These are phyloP conservation scores for Xenus cinereus DNA, from an alignment of 2,113 vertebrate species.

Conservation along the genomic window DNA sequence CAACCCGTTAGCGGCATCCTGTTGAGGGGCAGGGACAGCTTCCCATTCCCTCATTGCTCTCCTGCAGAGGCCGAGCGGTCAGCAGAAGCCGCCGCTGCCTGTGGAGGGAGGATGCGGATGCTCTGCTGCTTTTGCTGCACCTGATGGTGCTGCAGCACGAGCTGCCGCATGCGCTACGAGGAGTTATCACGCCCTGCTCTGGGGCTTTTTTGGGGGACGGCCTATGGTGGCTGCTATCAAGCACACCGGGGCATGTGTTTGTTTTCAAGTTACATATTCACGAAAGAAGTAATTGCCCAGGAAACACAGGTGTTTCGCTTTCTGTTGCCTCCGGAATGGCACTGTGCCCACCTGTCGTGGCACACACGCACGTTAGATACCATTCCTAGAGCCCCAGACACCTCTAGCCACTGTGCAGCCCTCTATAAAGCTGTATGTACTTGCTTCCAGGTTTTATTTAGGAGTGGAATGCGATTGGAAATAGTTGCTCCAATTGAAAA, in stretches of 20 bases:
- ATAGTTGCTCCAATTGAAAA: background rate
- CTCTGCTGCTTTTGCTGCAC: background rate
- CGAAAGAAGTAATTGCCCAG: background rate
- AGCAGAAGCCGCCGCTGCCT: accelerated
- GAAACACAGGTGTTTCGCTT: background rate
- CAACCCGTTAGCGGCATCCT: background rate
- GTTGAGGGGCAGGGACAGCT: background rate
- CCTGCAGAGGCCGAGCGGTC: background rate
- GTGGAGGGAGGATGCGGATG: background rate
- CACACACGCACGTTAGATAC: background rate
- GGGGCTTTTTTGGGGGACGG: background rate
- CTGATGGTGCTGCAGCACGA: background rate
- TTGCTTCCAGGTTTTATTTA: background rate
- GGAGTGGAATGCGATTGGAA: background rate
- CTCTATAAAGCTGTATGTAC: background rate
- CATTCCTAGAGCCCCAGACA: background rate
- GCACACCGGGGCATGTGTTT: background rate
- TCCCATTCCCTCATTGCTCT: background rate
- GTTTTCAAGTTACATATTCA: background rate
- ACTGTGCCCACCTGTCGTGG: background rate
- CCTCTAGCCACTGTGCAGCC: background rate
- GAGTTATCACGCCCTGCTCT: accelerated
- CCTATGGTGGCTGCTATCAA: background rate
- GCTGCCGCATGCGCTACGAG: accelerated
- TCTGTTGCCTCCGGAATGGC: background rate